Evolutionary conservation across 2,113 vertebrate genomes (phyloP).

Genomic region (Abramis brama): DNA sequence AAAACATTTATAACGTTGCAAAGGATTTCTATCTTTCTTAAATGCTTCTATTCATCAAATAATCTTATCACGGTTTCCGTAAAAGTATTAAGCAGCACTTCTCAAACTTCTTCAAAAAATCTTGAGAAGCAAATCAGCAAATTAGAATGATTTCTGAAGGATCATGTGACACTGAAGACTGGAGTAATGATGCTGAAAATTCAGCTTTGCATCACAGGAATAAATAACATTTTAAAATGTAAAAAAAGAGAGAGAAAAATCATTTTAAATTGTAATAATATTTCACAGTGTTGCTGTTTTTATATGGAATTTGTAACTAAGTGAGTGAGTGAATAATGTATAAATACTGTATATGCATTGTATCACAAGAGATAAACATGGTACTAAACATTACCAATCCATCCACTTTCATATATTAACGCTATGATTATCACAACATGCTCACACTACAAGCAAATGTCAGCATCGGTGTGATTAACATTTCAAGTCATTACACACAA

Average conservation of each 20-base stretch:
- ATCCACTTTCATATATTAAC: not conserved
- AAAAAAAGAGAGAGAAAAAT: not conserved
- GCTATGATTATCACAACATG: conserved; percentile 14
- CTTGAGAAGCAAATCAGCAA: too few relatives aligned
- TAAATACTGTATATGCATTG: not conserved
- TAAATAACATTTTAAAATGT: not conserved
- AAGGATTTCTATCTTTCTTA: too few relatives aligned
- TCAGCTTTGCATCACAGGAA: not conserved
- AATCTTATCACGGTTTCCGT: too few relatives aligned
- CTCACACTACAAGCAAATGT: not conserved
- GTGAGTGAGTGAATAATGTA: not conserved
- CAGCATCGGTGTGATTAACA: not conserved
- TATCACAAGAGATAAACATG: not conserved
- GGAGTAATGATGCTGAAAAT: not conserved
- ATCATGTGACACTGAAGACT: not conserved
- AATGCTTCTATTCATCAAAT: too few relatives aligned
- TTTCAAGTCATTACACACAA: not conserved
- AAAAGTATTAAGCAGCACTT: too few relatives aligned
- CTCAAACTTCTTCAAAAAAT: too few relatives aligned
- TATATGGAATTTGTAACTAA: not conserved
- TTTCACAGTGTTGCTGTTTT: not conserved
- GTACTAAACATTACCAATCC: not conserved
- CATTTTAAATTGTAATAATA: not conserved
- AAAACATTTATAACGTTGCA: too few relatives aligned
- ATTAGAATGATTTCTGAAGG: too few relatives aligned